Evolutionary conservation across 2,113 vertebrate species (phyloP).

Genomic region (Elaphurus davidianus): DNA sequence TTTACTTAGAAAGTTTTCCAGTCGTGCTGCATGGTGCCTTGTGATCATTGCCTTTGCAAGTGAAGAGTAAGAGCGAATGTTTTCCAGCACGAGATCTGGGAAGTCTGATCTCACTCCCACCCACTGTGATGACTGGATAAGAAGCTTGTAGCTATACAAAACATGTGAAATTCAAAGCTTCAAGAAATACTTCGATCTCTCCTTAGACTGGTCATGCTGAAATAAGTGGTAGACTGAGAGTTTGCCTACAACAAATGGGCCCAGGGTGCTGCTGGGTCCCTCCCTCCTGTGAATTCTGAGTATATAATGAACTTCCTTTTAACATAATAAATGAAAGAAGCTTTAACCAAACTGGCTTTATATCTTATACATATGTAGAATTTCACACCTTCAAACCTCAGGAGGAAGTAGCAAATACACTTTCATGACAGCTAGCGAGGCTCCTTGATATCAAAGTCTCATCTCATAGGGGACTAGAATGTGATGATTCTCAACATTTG

Average conservation of each 20-base stretch:
- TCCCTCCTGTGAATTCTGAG: background rate
- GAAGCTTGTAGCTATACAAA: background rate
- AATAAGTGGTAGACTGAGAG: background rate
- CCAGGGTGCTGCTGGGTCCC: background rate
- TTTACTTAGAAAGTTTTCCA: background rate
- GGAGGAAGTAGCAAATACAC: background rate
- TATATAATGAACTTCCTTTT: background rate
- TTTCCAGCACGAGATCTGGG: background rate
- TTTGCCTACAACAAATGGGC: background rate
- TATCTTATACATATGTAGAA: background rate
- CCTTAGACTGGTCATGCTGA: background rate
- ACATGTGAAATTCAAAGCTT: background rate
- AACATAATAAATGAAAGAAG: background rate
- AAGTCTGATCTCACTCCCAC: background rate
- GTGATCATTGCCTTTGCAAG: background rate
- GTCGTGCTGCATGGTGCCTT: fast-evolving
- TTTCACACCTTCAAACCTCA: background rate
- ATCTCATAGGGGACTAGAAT: background rate
- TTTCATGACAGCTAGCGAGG: background rate
- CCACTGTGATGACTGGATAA: background rate
- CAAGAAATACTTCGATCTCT: background rate
- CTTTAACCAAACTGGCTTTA: background rate
- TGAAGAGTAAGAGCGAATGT: background rate
- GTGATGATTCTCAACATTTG: background rate
- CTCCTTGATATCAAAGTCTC: background rate